Evolutionary conservation across 2,888 invertebrate genomes (phyloP).

Genomic region (Adineta ricciae): DNA sequence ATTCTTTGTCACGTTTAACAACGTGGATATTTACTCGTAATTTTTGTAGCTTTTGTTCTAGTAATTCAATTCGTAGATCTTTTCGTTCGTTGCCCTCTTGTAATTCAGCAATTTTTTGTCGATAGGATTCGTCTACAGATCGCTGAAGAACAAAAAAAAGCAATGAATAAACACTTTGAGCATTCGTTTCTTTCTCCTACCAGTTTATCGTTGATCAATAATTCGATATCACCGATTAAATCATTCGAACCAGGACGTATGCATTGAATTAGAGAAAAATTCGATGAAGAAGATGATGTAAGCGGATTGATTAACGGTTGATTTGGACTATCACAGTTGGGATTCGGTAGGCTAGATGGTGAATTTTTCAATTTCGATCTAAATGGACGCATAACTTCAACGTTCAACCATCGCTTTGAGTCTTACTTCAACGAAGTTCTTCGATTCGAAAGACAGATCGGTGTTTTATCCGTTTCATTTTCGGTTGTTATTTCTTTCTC

Average conservation of each 20-base stretch:
- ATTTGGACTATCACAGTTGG: not conserved
- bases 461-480: not conserved
- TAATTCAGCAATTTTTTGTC: constrained; percentile 6
- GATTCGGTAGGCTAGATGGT: not conserved
- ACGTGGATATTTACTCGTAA: not conserved
- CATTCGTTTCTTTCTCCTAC: not conserved
- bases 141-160: not conserved
- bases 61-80: not conserved
- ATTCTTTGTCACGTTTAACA: not conserved
- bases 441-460: not conserved
- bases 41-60: constrained; percentile 8
- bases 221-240: not conserved
- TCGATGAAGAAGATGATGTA: not conserved
- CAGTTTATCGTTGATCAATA: not conserved
- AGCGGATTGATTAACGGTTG: not conserved
- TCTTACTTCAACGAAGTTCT: not conserved
- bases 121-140: not conserved
- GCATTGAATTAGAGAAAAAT: not conserved
- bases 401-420: not conserved
- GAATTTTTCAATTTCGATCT: not conserved
- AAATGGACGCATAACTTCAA: not conserved
- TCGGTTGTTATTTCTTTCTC: not conserved
- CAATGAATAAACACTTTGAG: not conserved
- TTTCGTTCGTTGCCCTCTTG: not conserved
- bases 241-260: not conserved